Conservation (phyloP, 1,140 invertebrate genomes). For the Microplitis mediator region DNA sequence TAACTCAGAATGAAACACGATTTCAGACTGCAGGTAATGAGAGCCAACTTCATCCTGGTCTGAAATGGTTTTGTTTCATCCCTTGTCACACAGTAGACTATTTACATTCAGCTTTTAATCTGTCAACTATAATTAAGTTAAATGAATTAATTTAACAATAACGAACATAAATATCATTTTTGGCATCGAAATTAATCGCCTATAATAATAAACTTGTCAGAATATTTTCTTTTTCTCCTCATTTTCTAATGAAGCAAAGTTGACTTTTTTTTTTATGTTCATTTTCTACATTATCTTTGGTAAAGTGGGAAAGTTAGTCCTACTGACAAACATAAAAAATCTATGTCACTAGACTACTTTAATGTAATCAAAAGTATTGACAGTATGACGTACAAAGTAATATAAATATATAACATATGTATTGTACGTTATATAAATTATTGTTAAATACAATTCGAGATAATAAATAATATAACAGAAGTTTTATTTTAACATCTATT, state of each 20-base stretch:
- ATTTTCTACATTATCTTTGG: conserved; percentile 47
- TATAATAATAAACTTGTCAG: not conserved
- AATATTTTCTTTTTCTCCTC: not conserved
- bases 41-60: too few relatives aligned
- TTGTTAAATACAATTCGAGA: not conserved
- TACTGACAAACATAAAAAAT: conserved; percentile 36
- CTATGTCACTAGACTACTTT: not conserved
- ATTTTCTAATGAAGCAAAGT: conserved; percentile 32
- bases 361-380: not conserved
- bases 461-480: not conserved
- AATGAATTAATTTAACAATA: not conserved
- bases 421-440: not conserved
- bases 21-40: too few relatives aligned
- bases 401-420: conserved; percentile 33
- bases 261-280: conserved; percentile 35
- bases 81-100: too few relatives aligned
- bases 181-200: not conserved
- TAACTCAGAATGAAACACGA: too few relatives aligned
- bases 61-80: too few relatives aligned
- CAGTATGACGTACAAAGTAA: not conserved
- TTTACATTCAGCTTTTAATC: too few relatives aligned
- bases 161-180: not conserved
- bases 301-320: conserved; percentile 39
- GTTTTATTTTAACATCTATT: not conserved
- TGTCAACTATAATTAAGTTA: not conserved